Evolutionary conservation across 2,888 invertebrate species (phyloP).

Genomic region (Rhimphoctona megacephalus): DNA sequence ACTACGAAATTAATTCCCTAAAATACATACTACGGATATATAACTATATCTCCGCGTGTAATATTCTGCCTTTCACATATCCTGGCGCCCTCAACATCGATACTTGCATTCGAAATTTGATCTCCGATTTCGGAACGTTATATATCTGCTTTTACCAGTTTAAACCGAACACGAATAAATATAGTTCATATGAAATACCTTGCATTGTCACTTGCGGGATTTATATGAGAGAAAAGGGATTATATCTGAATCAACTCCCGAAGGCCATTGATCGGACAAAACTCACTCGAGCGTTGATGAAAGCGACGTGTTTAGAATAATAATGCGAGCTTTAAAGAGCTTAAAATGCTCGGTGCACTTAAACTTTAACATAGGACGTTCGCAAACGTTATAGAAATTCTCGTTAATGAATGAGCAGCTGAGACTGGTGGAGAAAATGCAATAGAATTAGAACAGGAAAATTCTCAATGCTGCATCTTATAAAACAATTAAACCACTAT

Average conservation of each 20-base stretch:
- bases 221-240: constrained; percentile 48
- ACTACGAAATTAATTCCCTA: constrained; percentile 55
- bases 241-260: constrained; percentile 69
- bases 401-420: background rate
- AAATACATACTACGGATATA: constrained; percentile 1
- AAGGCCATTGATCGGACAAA: constrained; percentile 58
- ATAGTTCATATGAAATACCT: constrained; percentile 7
- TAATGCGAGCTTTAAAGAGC: constrained; percentile 47
- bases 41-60: background rate
- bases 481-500: background rate
- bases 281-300: constrained; percentile 63
- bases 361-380: constrained; percentile 7
- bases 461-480: background rate
- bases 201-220: constrained; percentile 23
- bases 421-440: background rate
- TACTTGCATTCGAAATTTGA: constrained; percentile 67
- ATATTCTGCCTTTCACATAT: constrained; percentile 21
- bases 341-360: constrained; percentile 3
- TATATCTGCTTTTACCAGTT: constrained; percentile 45
- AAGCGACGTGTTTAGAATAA: constrained; percentile 69
- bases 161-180: constrained; percentile 23
- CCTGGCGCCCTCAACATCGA: constrained; percentile 36
- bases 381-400: background rate
- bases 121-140: constrained; percentile 48
- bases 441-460: background rate